Conservation (phyloP, 2,113 vertebrate genomes). For the Oncorhynchus mykiss region DNA sequence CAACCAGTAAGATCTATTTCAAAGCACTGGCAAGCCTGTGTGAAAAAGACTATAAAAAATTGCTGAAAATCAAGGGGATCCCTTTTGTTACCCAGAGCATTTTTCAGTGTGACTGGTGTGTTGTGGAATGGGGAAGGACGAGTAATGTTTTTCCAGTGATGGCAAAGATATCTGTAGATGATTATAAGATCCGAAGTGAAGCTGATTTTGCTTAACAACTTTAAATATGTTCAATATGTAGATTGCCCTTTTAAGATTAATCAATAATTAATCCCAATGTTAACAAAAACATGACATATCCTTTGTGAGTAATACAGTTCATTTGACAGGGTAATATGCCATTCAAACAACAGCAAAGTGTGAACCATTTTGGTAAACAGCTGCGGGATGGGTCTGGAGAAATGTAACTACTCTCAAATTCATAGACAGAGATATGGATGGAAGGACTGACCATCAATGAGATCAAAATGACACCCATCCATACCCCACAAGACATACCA, state of each 20-base stretch:
- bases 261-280: no score
- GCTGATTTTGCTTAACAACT: background rate
- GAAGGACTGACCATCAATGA: no score
- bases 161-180: background rate
- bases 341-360: background rate
- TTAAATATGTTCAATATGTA: background rate
- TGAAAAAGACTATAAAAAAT: background rate
- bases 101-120: background rate
- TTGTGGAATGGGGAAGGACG: background rate
- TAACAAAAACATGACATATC: no score
- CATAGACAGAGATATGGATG: no score
- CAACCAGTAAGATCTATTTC: slow-evolving; percentile 2
- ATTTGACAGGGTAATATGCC: background rate
- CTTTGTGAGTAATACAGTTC: no score
- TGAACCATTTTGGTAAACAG: no score
- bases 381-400: no score
- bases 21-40: background rate
- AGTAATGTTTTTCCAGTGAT: background rate
- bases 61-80: no score
- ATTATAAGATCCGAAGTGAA: background rate
- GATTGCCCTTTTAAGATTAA: no score
- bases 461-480: no score
- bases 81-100: background rate
- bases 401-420: no score
- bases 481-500: no score